Evolutionary conservation across 2,888 invertebrate species (phyloP).

Genomic region (Drosophila neonasuta): DNA sequence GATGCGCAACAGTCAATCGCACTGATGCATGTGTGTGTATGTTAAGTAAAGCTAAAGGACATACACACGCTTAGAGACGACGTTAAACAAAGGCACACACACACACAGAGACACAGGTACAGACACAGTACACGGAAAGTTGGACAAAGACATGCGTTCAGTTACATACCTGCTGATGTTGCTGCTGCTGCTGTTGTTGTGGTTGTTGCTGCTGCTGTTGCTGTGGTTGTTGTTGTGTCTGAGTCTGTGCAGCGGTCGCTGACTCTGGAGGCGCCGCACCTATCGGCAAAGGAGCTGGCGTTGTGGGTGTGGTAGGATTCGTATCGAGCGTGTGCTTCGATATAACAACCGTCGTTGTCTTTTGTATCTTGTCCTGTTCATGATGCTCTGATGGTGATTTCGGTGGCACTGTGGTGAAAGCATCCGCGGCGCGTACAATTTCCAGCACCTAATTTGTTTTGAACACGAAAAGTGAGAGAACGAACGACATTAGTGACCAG

Average conservation of each 20-base stretch:
- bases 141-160: conserved; percentile 56
- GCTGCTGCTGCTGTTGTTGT: conserved; percentile 7
- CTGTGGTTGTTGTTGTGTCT: conserved; percentile 30
- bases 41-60: conserved; percentile 52
- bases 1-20: conserved; percentile 38
- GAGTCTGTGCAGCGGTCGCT: conserved; percentile 52
- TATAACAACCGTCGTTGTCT: conserved; percentile 96
- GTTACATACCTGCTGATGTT: conserved; percentile 75
- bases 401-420: conserved; percentile 84
- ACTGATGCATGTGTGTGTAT: conserved; percentile 22
- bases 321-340: conserved; percentile 93
- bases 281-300: conserved; percentile 66
- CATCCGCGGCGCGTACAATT: conserved; percentile 91
- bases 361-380: conserved; percentile 85
- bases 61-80: conserved; percentile 36
- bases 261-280: conserved; percentile 28
- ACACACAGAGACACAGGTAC: conserved; percentile 9
- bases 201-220: conserved; percentile 40
- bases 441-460: conserved; percentile 87
- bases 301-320: conserved; percentile 78
- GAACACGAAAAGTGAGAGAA: conserved; percentile 23
- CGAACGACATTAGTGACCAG: conserved; percentile 9
- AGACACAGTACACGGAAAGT: conserved; percentile 35
- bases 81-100: conserved; percentile 29
- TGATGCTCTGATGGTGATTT: conserved; percentile 88